Conservation (phyloP, 2,113 vertebrate species). For the Ibidorhyncha struthersii region DNA sequence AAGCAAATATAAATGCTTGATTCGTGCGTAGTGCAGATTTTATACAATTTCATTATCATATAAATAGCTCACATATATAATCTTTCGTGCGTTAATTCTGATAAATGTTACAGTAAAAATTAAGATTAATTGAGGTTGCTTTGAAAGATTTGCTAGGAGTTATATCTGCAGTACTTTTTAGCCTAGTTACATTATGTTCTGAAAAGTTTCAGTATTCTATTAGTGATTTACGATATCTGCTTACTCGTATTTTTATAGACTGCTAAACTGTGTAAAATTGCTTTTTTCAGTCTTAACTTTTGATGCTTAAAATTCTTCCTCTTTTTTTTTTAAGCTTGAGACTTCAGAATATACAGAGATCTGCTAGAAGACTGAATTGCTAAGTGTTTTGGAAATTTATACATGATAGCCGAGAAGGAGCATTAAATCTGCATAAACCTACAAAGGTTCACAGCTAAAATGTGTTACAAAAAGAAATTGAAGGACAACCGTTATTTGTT, state of each 20-base stretch:
- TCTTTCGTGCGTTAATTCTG: slow-evolving; percentile 70
- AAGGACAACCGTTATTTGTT: slow-evolving; percentile 33
- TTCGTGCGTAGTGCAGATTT: slow-evolving; percentile 66
- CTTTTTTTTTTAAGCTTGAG: not conserved
- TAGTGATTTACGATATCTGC: slow-evolving; percentile 70
- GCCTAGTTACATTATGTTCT: slow-evolving; percentile 59
- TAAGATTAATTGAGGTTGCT: slow-evolving; percentile 76
- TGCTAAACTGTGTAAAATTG: slow-evolving; percentile 57
- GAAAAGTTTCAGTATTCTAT: slow-evolving; percentile 56
- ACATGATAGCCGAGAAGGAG: not conserved
- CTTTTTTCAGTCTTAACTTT: slow-evolving; percentile 56
- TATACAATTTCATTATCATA: slow-evolving; percentile 79
- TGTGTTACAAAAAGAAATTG: not conserved
- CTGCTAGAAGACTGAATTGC: not conserved
- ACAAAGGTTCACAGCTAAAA: slow-evolving; percentile 2
- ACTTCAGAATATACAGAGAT: slow-evolving; percentile 9
- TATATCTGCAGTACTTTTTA: slow-evolving; percentile 63
- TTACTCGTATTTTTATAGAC: slow-evolving; percentile 71
- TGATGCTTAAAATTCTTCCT: not conserved
- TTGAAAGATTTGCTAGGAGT: slow-evolving; percentile 63
- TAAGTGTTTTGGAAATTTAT: slow-evolving; percentile 35
- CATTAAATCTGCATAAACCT: slow-evolving; percentile 41
- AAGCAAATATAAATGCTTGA: slow-evolving; percentile 70
- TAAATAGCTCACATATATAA: slow-evolving; percentile 78
- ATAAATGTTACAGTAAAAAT: slow-evolving; percentile 79